Evolutionary conservation across 2,888 invertebrate species (phyloP), one percentile per base, ranked within the genome.

Genomic region (Monopis laevigella): DNA sequence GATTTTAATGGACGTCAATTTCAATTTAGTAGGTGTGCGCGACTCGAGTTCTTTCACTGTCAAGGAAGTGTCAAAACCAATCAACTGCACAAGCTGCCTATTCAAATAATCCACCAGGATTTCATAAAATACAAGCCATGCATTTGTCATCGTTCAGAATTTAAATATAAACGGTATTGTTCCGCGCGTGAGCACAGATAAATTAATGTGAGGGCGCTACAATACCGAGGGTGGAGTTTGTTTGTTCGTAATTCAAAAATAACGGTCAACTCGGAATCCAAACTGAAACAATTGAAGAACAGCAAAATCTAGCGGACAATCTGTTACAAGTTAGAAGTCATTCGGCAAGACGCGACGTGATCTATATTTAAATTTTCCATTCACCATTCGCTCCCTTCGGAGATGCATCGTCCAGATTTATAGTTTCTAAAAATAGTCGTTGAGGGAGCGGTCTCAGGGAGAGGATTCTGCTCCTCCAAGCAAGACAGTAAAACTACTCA

Each of bases 81-180:
- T n/a, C n/a, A n/a, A n/a, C n/a, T n/a, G n/a, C n/a, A n/a, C n/a
- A n/a, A n/a, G n/a, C n/a, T n/a, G n/a, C n/a, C n/a, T n/a, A n/a
- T n/a, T n/a, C n/a, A n/a, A n/a, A n/a, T n/a, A n/a, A n/a, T n/a
- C n/a, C n/a, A n/a, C n/a, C n/a, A n/a, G n/a, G n/a, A n/a, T n/a
- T n/a, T n/a, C n/a, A n/a, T n/a, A n/a, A n/a, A n/a, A n/a, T n/a
- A n/a, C n/a, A n/a, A n/a, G n/a, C n/a, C n/a, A n/a, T 16, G 39
- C 36, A 17, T 32, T 48, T 51, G 48, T 13, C 17, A 17, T 32
- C 32, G 48, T 55, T 55, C 48, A 45, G 55, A 65, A 71, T 78
- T 74, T 70, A 50, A 73, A 77, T 73, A 71, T 71, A 75, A 81
- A 74, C 77, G 61, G 72, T 78, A 78, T 63, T 67, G 74, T 77